Evolutionary conservation across 2,888 invertebrate species (phyloP).

Genomic region (Ephialtes manifestator): DNA sequence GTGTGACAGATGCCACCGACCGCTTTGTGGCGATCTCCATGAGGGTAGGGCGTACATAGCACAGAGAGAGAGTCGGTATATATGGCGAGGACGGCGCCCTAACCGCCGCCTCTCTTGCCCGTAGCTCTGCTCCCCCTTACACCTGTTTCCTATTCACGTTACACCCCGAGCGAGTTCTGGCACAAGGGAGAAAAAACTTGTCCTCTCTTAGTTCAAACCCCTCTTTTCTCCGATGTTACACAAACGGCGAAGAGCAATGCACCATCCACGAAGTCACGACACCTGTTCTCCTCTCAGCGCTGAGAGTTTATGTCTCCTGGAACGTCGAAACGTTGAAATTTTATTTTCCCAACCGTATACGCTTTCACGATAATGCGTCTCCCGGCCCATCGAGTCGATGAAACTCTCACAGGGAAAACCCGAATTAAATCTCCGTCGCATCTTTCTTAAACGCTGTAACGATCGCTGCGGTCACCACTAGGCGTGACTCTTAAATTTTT

Average conservation of each 20-base stretch:
- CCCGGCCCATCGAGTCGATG: neutral
- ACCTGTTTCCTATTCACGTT: conserved; percentile 72
- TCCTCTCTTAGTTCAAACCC: conserved; percentile 35
- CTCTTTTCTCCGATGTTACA: conserved; percentile 31
- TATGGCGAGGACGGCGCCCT: conserved; percentile 25
- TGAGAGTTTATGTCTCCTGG: conserved; percentile 10
- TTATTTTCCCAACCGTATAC: conserved; percentile 4
- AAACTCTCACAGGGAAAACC: neutral
- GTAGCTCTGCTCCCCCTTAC: conserved; percentile 55
- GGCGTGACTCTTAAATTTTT: neutral
- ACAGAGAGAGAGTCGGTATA: neutral
- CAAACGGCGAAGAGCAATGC: conserved; percentile 50
- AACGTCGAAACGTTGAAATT: conserved; percentile 27
- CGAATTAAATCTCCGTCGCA: neutral
- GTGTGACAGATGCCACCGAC: conserved; percentile 71
- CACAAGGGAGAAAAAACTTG: conserved; percentile 53
- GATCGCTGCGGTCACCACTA: neutral
- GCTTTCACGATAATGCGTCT: neutral
- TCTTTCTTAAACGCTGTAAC: neutral
- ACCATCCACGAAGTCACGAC: conserved; percentile 38
- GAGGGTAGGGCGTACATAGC: conserved; percentile 34
- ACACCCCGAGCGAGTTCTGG: conserved; percentile 32
- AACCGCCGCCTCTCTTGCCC: conserved; percentile 12
- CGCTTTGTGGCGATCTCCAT: conserved; percentile 64
- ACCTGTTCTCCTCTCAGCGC: conserved; percentile 54